Conservation (phyloP, 37 sponge, comb jelly and placozoan species). For the Axinella damicornis region DNA sequence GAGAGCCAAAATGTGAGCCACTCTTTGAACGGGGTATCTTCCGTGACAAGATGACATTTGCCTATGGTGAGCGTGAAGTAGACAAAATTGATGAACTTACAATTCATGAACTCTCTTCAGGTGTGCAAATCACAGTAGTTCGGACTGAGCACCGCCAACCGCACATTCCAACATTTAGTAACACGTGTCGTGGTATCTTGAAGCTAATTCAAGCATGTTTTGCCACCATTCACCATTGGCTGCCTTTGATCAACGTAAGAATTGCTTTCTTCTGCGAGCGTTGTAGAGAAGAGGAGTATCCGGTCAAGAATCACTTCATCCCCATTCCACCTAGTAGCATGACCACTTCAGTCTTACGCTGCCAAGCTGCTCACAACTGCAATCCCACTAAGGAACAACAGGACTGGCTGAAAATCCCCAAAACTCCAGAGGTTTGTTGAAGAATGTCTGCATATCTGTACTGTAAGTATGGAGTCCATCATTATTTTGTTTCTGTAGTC, state of each 20-base stretch:
- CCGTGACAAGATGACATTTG: constrained; percentile 19
- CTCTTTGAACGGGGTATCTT: constrained; percentile 29
- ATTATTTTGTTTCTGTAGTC: too few species aligned
- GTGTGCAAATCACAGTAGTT: constrained; percentile 26
- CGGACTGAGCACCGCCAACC: background rate
- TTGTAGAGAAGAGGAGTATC: too few species aligned
- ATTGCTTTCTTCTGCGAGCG: constrained; percentile 1
- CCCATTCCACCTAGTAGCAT: too few species aligned
- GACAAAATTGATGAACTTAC: constrained; percentile 38
- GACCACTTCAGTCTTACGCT: too few species aligned
- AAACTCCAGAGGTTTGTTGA: too few species aligned
- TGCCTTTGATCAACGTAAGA: constrained; percentile 19
- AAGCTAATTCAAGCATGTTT: background rate
- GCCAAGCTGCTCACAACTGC: too few species aligned
- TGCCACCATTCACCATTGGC: background rate
- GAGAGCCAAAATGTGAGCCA: background rate
- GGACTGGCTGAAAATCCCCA: too few species aligned
- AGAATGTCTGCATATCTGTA: too few species aligned
- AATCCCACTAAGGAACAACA: too few species aligned
- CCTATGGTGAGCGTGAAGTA: constrained; percentile 20
- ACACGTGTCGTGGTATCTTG: background rate
- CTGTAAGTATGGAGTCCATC: too few species aligned
- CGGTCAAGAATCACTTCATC: background rate
- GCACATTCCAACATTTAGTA: background rate
- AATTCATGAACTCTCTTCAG: background rate